phyloP scores from a whole-genome alignment of 1,140 invertebrate genomes.

The Zaprionus africanus region DNA sequence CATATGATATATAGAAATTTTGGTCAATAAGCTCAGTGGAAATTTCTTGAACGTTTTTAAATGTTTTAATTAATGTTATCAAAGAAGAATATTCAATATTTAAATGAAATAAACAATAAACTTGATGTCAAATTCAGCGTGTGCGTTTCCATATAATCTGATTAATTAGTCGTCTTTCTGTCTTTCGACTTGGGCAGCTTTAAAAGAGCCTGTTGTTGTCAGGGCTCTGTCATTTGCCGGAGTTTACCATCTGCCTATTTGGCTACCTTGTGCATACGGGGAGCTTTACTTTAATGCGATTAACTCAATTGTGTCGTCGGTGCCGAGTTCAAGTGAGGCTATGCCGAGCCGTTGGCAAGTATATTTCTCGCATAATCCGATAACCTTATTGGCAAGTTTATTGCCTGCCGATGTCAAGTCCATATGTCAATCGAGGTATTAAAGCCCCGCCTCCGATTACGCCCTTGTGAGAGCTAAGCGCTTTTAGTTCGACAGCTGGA shows the following conservation, averaged over 20 bases:
- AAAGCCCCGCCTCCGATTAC: slow-evolving; percentile 1
- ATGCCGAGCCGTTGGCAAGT: background rate
- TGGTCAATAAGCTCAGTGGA: slow-evolving; percentile 39
- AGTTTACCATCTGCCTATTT: background rate
- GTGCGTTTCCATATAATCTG: background rate
- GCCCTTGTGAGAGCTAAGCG: background rate
- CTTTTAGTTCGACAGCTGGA: slow-evolving; percentile 7
- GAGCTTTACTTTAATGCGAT: slow-evolving; percentile 62
- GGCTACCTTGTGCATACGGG: slow-evolving; percentile 32
- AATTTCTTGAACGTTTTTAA: slow-evolving; percentile 48
- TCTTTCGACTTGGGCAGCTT: background rate
- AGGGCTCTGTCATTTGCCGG: background rate
- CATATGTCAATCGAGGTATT: slow-evolving; percentile 65
- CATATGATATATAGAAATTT: slow-evolving; percentile 25
- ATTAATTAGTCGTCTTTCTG: slow-evolving; percentile 13
- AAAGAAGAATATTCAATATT: slow-evolving; percentile 67
- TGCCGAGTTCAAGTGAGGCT: slow-evolving; percentile 14
- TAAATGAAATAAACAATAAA: slow-evolving; percentile 72
- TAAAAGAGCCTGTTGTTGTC: slow-evolving; percentile 2
- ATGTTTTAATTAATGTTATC: slow-evolving; percentile 60
- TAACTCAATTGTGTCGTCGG: slow-evolving; percentile 64
- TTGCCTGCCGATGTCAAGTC: slow-evolving; percentile 40
- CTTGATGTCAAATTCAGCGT: slow-evolving; percentile 63
- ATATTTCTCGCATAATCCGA: slow-evolving; percentile 55
- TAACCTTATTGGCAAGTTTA: slow-evolving; percentile 64